Base-by-base conservation (phyloP, 2,113 vertebrate genomes). In the Corynorhinus townsendii region DNA sequence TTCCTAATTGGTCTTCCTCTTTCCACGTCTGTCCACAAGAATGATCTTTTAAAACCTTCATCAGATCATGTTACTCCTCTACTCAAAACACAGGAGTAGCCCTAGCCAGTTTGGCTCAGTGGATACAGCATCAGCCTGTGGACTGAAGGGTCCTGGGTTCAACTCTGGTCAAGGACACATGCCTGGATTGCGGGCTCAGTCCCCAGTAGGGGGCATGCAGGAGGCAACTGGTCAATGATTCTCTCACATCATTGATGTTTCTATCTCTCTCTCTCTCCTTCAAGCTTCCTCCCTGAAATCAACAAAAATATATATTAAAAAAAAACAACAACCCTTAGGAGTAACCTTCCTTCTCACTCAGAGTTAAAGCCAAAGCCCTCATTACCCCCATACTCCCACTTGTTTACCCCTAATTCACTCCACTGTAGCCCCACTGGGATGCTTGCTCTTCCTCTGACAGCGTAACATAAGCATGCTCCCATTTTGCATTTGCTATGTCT, bases 401-500 rank as follows among this genome's bases (percentile, higher is more conserved):
- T 22, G 7, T 33, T 26, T 10, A 24, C 47, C 11, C 2, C n/a
- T 40, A 30, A 49, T 40, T 71, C 47, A 45, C 43, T n/a, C 45
- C 30, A 26, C 26, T 52, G 15, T 11, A 49, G 59, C 35, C 81
- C 6, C 1, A 2, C 26, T 9, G 5, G 11, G 59, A n/a, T 72
- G 79, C 83, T 30, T 35, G 56, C 35, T 49, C 20, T 49, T 45
- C 28, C 82, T 59, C 38, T 69, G 40, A 19, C 6, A 11, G 12
- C 15, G 10, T 16, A 20, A 52, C 68, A 12, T 11, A 20, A 26
- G 19, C 33, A 28, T 16, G 33, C 14, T 28, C 35, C 47, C 8
- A 3, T 30, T 59, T 66, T 64, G 45, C 1, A 0, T 30, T 1
- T 30, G 35, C 79, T 43, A 0, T 49, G 35, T 64, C 66, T 28